Evolutionary conservation across 2,113 vertebrate species (phyloP), one percentile per base, ranked within the genome.

Genomic region (Semnornis frantzii): DNA sequence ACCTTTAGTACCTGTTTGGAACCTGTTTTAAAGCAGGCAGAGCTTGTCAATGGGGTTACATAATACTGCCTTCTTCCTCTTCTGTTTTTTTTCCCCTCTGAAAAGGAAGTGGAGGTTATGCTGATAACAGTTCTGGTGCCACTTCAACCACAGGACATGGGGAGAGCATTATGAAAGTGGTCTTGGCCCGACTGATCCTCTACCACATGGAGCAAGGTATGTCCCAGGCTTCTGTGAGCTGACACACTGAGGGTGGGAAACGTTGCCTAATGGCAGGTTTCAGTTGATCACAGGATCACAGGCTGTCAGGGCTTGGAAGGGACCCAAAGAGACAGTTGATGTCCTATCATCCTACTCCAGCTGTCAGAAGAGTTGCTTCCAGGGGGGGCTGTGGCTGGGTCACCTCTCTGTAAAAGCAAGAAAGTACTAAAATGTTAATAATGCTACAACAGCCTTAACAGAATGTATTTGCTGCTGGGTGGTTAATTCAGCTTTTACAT

Each of bases 151-250:
- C 99, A 5, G 99, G 99, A 48, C 98, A 99, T 5, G 99, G 99
- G 21, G 99, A 99, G 95, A 97, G 98, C 95, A 99, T 99, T 95
- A 98, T 99, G 98, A 99, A 99, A 96, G 98, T 99, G 89, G 98
- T 97, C 15, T 98, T 99, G 85, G 98, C 98, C 79, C 97, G 99
- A 85, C 98, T 98, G 79, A 94, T 98, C 64, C 98, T 99, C 64
- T 98, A 99, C 95, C 96, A 99, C 96, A 96, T 99, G 97, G 98
- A 99, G 84, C 99, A 99, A 98, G 99, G 99, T 99, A 98, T 34
- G 33, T 58, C 54, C 77, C 83, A 74, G 44, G 72, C 33, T 87
- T 78, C 46, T 65, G 27, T 66, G 37, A 87, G 31, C 31, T 88
- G 74, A 89, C 69, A 44, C 85, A 55, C 39, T 30, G 63, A 89